Base-by-base conservation (phyloP, 2,888 invertebrate genomes). In the Poecilobothrus nobilitatus region DNA sequence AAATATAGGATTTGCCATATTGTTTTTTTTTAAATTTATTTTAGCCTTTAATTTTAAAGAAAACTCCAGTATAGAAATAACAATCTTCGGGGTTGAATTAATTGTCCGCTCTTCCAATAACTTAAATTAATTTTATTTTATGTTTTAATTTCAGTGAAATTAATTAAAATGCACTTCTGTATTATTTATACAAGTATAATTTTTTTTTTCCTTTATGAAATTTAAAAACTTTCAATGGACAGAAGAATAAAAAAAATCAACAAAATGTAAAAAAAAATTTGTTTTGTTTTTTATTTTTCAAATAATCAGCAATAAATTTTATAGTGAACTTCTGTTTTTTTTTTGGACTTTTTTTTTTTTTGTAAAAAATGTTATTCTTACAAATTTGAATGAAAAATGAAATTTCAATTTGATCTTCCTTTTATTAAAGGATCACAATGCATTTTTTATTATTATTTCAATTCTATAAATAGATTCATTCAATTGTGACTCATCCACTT, bases 401-500 rank as follows among this genome's bases (percentile, higher is more conserved):
- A 53, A 53, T 53, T 53, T 53, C 15, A 53, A 2, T 18, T 18
- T 15, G 18, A 53, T 53, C n/a, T 8, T 53, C 53, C 53, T 53
- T 53, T 53, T n/a, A 8, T 41, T 12, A 9, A 53, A 53, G 53
- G 53, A 53, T 53, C 53, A 18, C 15, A 10, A 44, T 44, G 44
- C 9, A 44, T 44, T n/a, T n/a, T n/a, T n/a, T n/a, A n/a, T n/a
- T n/a, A n/a, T n/a, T n/a, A n/a, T n/a, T n/a, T n/a, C n/a, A n/a
- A 18, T 53, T 53, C 15, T 53, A 18, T 53, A 10, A 53, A 53
- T 53, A 15, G 18, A 53, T 53, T 53, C 53, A 53, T 53, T 53
- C 53, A 53, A n/a, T 53, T 53, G 53, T 53, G 53, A 53, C 53
- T 53, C 53, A 53, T 53, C 53, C 53, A 53, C 53, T 53, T 53